Evolutionary conservation across 1,140 invertebrate genomes (phyloP).

Genomic region (Nylanderia fulva): DNA sequence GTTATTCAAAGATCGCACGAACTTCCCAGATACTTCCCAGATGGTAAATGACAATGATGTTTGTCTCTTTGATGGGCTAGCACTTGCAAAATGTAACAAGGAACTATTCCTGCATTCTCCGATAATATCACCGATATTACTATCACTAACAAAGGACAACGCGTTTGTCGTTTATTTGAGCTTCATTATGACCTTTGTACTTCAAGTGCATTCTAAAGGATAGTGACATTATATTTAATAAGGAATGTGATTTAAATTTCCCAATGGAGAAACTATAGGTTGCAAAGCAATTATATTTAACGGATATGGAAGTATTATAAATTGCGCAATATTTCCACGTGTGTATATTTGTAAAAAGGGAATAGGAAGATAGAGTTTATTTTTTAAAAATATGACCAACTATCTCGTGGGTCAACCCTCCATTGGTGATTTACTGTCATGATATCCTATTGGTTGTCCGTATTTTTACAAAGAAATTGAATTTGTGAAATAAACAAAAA

Average conservation of each 20-base stretch:
- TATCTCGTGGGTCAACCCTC: not conserved
- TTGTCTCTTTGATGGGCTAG: not conserved
- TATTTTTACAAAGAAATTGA: slow-evolving; percentile 2
- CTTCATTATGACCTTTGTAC: not conserved
- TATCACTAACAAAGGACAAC: not conserved
- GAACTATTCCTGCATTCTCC: not conserved
- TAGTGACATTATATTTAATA: not conserved
- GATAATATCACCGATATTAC: not conserved
- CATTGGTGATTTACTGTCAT: not conserved
- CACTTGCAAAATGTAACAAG: not conserved
- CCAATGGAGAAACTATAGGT: too few relatives aligned
- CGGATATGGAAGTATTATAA: not conserved
- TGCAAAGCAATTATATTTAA: not conserved
- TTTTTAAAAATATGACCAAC: not conserved
- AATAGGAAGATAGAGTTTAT: not conserved
- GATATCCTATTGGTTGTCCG: not conserved
- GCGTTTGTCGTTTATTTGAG: not conserved
- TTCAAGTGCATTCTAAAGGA: not conserved
- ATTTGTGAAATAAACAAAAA: not conserved
- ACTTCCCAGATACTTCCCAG: not conserved
- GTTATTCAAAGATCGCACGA: not conserved
- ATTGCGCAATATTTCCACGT: not conserved
- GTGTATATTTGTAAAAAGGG: not conserved
- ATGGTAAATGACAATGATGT: slow-evolving; percentile 10
- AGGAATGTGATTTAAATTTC: not conserved